Percentiles rank a stretch among this genome's conserved stretches.
Conservation (phyloP, 1,140 invertebrate genomes). For the Ceratina japonica region DNA sequence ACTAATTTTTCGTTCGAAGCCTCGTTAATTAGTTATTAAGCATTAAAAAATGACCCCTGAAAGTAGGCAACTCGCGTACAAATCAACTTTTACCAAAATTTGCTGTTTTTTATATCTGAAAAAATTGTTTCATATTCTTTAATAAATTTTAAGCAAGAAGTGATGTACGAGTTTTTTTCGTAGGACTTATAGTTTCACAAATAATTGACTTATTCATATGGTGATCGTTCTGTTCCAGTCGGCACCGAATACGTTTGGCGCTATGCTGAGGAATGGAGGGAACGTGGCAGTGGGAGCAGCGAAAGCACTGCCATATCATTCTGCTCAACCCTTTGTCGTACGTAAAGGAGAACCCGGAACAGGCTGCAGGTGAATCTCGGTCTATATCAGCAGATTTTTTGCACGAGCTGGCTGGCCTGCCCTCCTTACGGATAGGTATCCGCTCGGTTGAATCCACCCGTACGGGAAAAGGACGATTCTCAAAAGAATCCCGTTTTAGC, state of each 20-base stretch:
- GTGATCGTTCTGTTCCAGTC: slow-evolving; percentile 44
- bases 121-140: no score
- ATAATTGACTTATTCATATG: slow-evolving; percentile 26
- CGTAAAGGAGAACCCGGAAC: slow-evolving; percentile 74
- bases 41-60: no score
- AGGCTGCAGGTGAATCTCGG: slow-evolving; percentile 70
- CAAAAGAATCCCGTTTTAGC: slow-evolving; percentile 42
- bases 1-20: no score
- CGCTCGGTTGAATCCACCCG: slow-evolving; percentile 27
- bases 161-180: no score
- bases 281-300: slow-evolving; percentile 77
- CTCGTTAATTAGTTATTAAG: no score
- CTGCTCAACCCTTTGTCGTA: slow-evolving; percentile 75
- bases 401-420: slow-evolving; percentile 7
- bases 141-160: no score
- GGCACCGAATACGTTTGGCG: slow-evolving; percentile 62
- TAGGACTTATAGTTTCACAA: no score
- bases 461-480: slow-evolving; percentile 34
- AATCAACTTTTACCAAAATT: no score
- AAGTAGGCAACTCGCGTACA: no score
- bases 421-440: slow-evolving; percentile 21
- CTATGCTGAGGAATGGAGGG: slow-evolving; percentile 78
- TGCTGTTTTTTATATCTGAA: no score
- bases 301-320: slow-evolving; percentile 78
- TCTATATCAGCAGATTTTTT: slow-evolving; percentile 54